phyloP scores from a whole-genome alignment of 1,140 invertebrate species.

The Cryptotermes secundus region DNA sequence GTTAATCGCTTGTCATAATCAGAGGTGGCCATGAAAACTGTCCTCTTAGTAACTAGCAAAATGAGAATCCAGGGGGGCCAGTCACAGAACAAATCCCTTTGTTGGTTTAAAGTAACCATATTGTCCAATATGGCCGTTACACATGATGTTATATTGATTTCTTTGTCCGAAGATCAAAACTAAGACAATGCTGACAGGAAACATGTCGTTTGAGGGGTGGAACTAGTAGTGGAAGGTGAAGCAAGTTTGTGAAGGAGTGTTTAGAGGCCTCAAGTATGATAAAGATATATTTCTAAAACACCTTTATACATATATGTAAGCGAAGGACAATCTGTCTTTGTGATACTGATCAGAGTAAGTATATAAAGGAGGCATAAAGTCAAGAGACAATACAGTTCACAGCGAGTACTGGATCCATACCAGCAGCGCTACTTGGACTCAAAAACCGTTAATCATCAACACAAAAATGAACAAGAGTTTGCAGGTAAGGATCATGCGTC shows the following conservation, averaged over 20 bases:
- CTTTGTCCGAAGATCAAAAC: conserved; percentile 12
- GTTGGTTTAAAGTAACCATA: background rate
- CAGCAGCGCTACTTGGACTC: conserved; percentile 6
- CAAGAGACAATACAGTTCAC: background rate
- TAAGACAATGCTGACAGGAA: background rate
- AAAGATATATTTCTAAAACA: background rate
- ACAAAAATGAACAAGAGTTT: background rate
- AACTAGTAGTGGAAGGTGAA: conserved; percentile 5
- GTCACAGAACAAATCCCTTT: background rate
- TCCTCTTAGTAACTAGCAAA: background rate
- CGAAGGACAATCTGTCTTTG: background rate
- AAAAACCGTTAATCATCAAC: background rate
- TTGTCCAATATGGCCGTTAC: background rate
- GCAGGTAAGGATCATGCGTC: background rate
- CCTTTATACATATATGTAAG: background rate
- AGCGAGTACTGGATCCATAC: background rate
- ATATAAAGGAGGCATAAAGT: background rate
- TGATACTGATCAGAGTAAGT: background rate
- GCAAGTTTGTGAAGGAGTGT: background rate
- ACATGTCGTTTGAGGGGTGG: conserved; percentile 6
- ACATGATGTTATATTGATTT: background rate
- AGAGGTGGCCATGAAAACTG: background rate
- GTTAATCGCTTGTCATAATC: background rate
- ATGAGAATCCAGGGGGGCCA: background rate
- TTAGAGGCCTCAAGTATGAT: background rate